These are phyloP conservation scores for Thamnophis elegans DNA, from an alignment of 2,797 vertebrate species.

Conservation along the genomic window DNA sequence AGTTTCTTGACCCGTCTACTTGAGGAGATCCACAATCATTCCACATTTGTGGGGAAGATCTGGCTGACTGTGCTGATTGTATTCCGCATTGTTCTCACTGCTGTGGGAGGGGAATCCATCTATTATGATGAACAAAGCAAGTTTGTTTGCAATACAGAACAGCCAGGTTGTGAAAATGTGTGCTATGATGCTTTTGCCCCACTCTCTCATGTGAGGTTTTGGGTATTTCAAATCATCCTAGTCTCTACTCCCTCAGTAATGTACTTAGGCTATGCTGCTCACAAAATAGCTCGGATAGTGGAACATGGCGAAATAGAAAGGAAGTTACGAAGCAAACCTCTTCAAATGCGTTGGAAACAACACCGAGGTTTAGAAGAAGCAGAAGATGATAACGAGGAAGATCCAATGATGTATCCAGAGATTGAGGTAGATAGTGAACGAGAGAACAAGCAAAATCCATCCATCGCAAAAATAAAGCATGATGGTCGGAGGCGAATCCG, in stretches of 20 bases:
- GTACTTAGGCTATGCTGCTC: slow-evolving; percentile 93
- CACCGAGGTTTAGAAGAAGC: slow-evolving; percentile 80
- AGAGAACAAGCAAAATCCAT: slow-evolving; percentile 80
- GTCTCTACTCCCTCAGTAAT: slow-evolving; percentile 93
- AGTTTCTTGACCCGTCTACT: slow-evolving; percentile 98
- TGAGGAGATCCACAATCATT: slow-evolving; percentile 99
- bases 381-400: slow-evolving; percentile 87
- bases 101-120: slow-evolving; percentile 97
- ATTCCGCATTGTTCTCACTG: slow-evolving; percentile 96
- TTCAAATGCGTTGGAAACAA: slow-evolving; percentile 78
- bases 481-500: slow-evolving; percentile 87
- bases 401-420: slow-evolving; percentile 89
- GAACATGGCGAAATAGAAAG: slow-evolving; percentile 69
- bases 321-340: slow-evolving; percentile 63
- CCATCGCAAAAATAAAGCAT: slow-evolving; percentile 80
- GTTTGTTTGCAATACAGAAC: slow-evolving; percentile 96
- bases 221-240: slow-evolving; percentile 98
- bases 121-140: slow-evolving; percentile 98
- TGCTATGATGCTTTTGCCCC: slow-evolving; percentile 97
- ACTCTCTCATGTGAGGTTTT: slow-evolving; percentile 94
- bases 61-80: slow-evolving; percentile 97
- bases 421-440: slow-evolving; percentile 74
- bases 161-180: slow-evolving; percentile 97
- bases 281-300: slow-evolving; percentile 90
- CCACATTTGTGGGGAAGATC: slow-evolving; percentile 98